A percentile compares a stretch with the other conserved stretches of the same genome.
Conservation (phyloP, 1,140 invertebrate species). For the Trichoplusia ni region DNA sequence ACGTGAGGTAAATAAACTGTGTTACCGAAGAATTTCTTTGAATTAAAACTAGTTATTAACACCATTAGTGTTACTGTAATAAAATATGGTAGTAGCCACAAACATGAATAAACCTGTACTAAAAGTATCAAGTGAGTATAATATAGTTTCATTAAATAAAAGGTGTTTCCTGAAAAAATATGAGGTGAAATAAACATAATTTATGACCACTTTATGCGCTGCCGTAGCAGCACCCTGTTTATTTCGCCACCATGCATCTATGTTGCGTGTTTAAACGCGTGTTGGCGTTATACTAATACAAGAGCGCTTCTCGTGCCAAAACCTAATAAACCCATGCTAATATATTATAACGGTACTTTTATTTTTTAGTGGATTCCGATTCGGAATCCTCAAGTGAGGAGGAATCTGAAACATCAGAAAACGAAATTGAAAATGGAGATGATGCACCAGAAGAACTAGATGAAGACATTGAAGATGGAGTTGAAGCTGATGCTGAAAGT, state of each 20-base stretch:
- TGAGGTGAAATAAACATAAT: no score
- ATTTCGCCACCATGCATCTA: no score
- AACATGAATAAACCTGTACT: conserved; percentile 57
- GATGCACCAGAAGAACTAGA: conserved; percentile 6
- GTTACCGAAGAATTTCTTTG: background rate
- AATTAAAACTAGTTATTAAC: no score
- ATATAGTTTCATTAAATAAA: background rate
- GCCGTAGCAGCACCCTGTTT: no score
- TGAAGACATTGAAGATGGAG: conserved; percentile 20
- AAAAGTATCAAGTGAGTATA: conserved; percentile 61
- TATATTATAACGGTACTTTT: background rate
- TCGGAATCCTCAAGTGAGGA: conserved; percentile 54
- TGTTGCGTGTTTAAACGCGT: no score
- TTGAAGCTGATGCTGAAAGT: conserved; percentile 41
- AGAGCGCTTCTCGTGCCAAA: no score
- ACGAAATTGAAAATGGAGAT: conserved; percentile 35
- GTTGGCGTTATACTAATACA: no score
- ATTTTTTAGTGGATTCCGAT: conserved; percentile 56
- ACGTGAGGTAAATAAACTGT: conserved; percentile 23
- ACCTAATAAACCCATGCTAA: no score
- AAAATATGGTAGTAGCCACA: conserved; percentile 55
- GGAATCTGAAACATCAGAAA: conserved; percentile 53
- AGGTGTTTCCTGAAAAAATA: background rate
- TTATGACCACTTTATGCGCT: no score
- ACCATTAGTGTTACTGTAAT: no score